A percentile compares a stretch with the other conserved stretches of the same genome.
phyloP scores from a whole-genome alignment of 1,140 invertebrate species.

The Andricus grossulariae region DNA sequence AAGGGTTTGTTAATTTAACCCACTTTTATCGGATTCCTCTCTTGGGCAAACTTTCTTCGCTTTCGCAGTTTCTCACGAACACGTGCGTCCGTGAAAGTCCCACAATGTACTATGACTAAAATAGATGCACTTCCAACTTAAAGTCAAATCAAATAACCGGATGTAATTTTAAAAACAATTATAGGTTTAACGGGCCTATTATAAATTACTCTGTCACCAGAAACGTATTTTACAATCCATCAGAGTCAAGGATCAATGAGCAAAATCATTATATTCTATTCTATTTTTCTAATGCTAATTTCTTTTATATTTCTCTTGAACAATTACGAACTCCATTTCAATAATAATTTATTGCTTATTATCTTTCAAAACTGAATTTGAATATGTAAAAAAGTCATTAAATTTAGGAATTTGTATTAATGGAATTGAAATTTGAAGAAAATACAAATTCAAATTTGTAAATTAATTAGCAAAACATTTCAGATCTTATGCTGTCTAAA shows the following conservation, averaged over 20 bases:
- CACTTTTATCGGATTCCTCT: not conserved
- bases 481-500: too few species aligned
- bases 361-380: too few species aligned
- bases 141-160: not conserved
- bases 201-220: constrained; percentile 2
- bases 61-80: not conserved
- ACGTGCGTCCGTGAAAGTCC: not conserved
- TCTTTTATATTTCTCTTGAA: not conserved
- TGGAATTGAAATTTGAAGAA: too few species aligned
- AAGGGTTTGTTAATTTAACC: not conserved
- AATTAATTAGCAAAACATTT: too few species aligned
- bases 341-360: too few species aligned
- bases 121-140: not conserved
- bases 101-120: constrained; percentile 1
- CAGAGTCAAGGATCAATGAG: not conserved
- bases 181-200: not conserved
- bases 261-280: not conserved
- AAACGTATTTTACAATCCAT: constrained; percentile 2
- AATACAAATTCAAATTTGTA: too few species aligned
- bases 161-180: constrained; percentile 27
- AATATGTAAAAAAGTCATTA: not conserved
- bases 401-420: too few species aligned
- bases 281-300: not conserved
- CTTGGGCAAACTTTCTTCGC: not conserved
- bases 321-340: too few species aligned